Evolutionary conservation across 2,113 vertebrate genomes (phyloP).

Genomic region (Clarias gariepinus): DNA sequence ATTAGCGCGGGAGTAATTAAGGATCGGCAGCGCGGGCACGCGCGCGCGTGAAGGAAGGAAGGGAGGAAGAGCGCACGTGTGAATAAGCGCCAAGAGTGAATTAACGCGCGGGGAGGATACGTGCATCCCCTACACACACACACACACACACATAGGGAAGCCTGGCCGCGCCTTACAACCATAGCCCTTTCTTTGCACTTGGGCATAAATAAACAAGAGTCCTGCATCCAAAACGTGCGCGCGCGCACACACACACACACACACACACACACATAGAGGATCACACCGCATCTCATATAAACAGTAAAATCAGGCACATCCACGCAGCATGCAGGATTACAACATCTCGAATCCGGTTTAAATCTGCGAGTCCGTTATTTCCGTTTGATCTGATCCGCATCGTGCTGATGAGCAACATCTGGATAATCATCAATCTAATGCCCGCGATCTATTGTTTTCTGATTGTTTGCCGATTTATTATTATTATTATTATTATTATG

Average conservation of each 20-base stretch:
- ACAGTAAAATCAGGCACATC: not conserved
- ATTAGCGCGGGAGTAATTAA: slow-evolving; percentile 15
- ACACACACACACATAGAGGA: slow-evolving; percentile 51
- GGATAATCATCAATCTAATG: not conserved
- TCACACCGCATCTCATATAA: slow-evolving; percentile 12
- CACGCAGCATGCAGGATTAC: not conserved
- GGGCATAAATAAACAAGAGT: slow-evolving; percentile 12
- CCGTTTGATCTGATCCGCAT: not conserved
- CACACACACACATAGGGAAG: slow-evolving; percentile 9
- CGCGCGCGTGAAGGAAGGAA: not conserved
- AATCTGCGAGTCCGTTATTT: slow-evolving; percentile 39
- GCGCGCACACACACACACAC: slow-evolving; percentile 53
- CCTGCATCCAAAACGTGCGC: slow-evolving; percentile 47
- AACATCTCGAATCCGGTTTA: not conserved
- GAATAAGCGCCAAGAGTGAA: not conserved
- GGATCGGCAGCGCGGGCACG: not conserved
- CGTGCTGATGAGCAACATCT: not conserved
- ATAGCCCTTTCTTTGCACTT: not conserved
- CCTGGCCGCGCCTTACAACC: slow-evolving; percentile 33
- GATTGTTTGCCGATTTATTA: not conserved
- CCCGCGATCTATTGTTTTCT: not conserved
- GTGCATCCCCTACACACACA: slow-evolving; percentile 1
- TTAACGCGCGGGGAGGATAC: not conserved
- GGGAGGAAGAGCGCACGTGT: not conserved
- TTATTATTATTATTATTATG: no score